Evolutionary conservation across 2,113 vertebrate species (phyloP).

Genomic region (Conger conger): DNA sequence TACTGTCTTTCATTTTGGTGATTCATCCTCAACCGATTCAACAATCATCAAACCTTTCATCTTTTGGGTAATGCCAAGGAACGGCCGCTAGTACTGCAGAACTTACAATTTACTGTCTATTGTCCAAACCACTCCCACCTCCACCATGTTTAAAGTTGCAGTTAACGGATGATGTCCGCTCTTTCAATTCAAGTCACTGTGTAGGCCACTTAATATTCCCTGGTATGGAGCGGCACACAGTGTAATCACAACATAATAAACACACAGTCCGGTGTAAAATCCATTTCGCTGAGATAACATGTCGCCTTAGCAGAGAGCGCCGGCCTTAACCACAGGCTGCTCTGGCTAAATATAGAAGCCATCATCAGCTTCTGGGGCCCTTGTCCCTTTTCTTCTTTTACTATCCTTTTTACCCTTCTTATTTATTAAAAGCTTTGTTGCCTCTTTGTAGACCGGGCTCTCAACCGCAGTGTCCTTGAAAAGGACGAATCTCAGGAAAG

Average conservation of each 20-base stretch:
- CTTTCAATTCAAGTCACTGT: not conserved
- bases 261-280: slow-evolving; percentile 8
- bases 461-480: slow-evolving; percentile 23
- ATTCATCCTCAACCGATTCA: not conserved
- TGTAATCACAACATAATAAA: slow-evolving; percentile 27
- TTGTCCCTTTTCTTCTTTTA: slow-evolving; percentile 21
- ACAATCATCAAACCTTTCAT: not conserved
- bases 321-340: not conserved
- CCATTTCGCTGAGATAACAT: slow-evolving; percentile 31
- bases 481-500: slow-evolving; percentile 1
- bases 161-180: not conserved
- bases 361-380: slow-evolving; percentile 7
- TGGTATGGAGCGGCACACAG: slow-evolving; percentile 2
- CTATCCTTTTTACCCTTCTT: slow-evolving; percentile 5
- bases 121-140: not conserved
- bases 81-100: not conserved
- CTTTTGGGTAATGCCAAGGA: not conserved
- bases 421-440: slow-evolving; percentile 28
- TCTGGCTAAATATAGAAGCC: slow-evolving; percentile 23
- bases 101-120: not conserved
- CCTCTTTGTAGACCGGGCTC: slow-evolving; percentile 16
- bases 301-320: slow-evolving; percentile 5
- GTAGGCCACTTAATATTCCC: not conserved
- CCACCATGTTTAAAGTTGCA: not conserved
- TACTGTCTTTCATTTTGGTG: not conserved